Evolutionary conservation across 2,797 vertebrate genomes (phyloP), one percentile per base, ranked within the genome.

Genomic region (Sylvilagus floridanus): DNA sequence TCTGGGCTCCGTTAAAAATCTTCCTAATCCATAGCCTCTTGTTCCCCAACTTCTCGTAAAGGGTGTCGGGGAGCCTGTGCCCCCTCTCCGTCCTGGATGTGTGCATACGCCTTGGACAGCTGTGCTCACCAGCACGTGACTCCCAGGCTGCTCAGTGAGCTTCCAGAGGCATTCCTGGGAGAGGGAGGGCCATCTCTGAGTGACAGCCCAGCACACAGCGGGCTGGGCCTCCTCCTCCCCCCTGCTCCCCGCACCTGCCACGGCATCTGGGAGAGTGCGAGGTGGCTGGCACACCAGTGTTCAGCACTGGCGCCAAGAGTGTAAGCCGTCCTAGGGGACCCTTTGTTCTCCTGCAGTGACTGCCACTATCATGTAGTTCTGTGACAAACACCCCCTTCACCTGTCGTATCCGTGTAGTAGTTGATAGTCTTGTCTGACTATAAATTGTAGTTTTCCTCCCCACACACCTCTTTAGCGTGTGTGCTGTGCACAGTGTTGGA

Each of bases 261-360:
- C 47, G 12, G n/a, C 32, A 73, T 71, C 88, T 54, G n/a, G 57
- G 42, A 69, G 65, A 84, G 37, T 28, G 24, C n/a, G 77, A 95
- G 52, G 62, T 69, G 92, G 66, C 2, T 3, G 50, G 91, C 78
- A 77, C 35, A 88, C 28, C 21, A 88, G 86, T 77, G 82, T 83
- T 30, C 32, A 50, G 37, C 84, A 35, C 50, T 62, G n/a, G 82
- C 90, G 94, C 90, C 95, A 95, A 54, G 76, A 89, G 84, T 16
- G 89, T 95, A 84, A 96, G 91, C 94, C 90, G 86, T 86, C 86
- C 93, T 35, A 93, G 91, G 94, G 94, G 73, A 84, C 91, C 63
- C 68, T 68, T 60, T 47, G 78, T 93, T 92, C 76, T 86, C 71
- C 19, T 28, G 86, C n/a, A 66, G 26, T 8, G n/a, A 30, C 65